Evolutionary conservation across 2,113 vertebrate genomes (phyloP), one percentile per base, ranked within the genome.

Genomic region (Echinops telfairi): DNA sequence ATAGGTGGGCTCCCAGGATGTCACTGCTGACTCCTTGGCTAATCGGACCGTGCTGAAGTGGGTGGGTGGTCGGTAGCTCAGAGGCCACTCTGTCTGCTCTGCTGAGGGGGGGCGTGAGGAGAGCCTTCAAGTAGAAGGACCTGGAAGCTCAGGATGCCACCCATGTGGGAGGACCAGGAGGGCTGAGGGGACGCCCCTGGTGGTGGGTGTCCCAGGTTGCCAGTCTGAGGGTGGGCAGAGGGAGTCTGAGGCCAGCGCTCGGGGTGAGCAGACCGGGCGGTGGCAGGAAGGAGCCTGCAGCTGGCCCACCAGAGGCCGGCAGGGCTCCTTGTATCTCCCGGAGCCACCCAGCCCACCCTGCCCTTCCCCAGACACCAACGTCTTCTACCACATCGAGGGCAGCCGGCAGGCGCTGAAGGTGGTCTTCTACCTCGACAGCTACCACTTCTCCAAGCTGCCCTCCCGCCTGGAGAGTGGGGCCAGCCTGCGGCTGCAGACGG

Each of bases 321-420:
- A 60, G 68, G 53, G 4, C 19, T 19, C 19, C 15, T 12, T 16
- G 12, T 0, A 20, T 43, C 60, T 4, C 3, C 0, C 2, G 6
- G 66, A 92, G 31, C 31, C 12, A 0, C 43, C 19, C 33, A 0
- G 43, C 22, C 57, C 6, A 23, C 0, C 60, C 40, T 0, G 33
- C 91, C 57, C 88, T 88, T 68, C 97, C 58, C 8, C 98, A 99
- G 99, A 99, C 97, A 98, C 98, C 60, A 98, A 98, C 0, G 98
- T 99, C 94, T 99, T 98, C 96, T 99, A 99, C 97, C 99, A 99
- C 88, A 98, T 99, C 0, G 99, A 99, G 97, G 99, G 99, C 97
- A 99, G 98, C 94, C 98, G 99, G n/a, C 99, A 99, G 97, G 98
- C 99, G 2, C 97, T 99, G 97, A 98, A 98, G 97, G 98, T 99